phyloP scores from a whole-genome alignment of 35 echinoderm and acorn worm species.

The Patiria miniata region DNA sequence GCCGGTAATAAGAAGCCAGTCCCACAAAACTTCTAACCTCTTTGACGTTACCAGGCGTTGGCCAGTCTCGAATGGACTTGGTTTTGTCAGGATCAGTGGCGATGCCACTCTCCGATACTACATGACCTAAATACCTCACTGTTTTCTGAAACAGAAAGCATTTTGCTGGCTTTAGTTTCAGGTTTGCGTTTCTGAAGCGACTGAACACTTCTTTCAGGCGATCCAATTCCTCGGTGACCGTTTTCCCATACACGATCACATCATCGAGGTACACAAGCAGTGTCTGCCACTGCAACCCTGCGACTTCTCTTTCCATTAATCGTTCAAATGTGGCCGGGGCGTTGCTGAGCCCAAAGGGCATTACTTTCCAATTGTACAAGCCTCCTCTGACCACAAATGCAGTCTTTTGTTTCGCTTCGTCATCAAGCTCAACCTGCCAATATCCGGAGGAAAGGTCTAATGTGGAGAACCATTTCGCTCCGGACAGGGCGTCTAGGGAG shows the following conservation, averaged over 20 bases:
- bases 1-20: too few species aligned
- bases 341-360: conserved; percentile 50
- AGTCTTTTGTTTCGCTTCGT: conserved; percentile 29
- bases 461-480: conserved; percentile 31
- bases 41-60: background rate
- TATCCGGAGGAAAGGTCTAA: conserved; percentile 40
- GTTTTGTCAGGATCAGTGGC: conserved; percentile 46
- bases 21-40: too few species aligned
- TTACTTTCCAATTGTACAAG: conserved; percentile 21
- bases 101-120: background rate
- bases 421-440: conserved; percentile 47
- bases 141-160: background rate
- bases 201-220: background rate
- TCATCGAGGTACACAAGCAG: conserved; percentile 38
- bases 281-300: conserved; percentile 44
- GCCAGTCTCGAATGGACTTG: conserved; percentile 29
- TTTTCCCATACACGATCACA: too few species aligned
- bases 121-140: conserved; percentile 27
- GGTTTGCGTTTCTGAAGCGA: background rate
- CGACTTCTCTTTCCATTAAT: conserved; percentile 38
- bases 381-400: conserved; percentile 23
- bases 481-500: too few species aligned
- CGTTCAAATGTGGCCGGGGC: conserved; percentile 43
- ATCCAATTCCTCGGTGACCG: too few species aligned
- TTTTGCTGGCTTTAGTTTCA: conserved; percentile 12